phyloP scores from a whole-genome alignment of 2,113 vertebrate species.

The Aphyosemion australe region DNA sequence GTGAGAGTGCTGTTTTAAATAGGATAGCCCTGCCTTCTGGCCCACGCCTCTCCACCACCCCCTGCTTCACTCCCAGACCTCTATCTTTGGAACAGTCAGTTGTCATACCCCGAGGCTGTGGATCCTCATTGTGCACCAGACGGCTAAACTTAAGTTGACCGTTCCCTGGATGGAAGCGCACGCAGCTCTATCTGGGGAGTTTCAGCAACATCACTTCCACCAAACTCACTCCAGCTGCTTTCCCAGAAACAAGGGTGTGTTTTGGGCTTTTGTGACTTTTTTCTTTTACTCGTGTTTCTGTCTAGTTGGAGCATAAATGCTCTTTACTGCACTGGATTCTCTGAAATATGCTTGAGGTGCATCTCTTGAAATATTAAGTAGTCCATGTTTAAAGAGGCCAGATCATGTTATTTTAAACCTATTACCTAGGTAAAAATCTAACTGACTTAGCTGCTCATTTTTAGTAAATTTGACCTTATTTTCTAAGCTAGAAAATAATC shows the following conservation, averaged over 20 bases:
- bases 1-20: constrained; percentile 73
- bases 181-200: constrained; percentile 62
- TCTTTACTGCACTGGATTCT: background rate
- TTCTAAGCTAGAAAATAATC: too few species aligned
- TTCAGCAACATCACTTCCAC: constrained; percentile 59
- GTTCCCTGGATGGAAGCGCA: constrained; percentile 44
- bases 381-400: background rate
- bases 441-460: too few species aligned
- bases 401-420: too few species aligned
- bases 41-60: background rate
- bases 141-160: constrained; percentile 56
- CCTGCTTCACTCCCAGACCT: constrained; percentile 10
- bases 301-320: background rate
- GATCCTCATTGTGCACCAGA: constrained; percentile 65
- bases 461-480: too few species aligned
- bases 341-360: background rate
- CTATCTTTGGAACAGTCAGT: constrained; percentile 71
- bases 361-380: background rate
- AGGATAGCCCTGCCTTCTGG: constrained; percentile 39
- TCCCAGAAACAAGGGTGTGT: constrained; percentile 73
- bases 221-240: constrained; percentile 66
- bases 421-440: too few species aligned
- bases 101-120: constrained; percentile 64
- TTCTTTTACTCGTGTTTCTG: constrained; percentile 27
- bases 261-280: constrained; percentile 54